These are phyloP conservation scores for Tetrax tetrax DNA, from an alignment of 2,113 vertebrate species.

Conservation along the genomic window DNA sequence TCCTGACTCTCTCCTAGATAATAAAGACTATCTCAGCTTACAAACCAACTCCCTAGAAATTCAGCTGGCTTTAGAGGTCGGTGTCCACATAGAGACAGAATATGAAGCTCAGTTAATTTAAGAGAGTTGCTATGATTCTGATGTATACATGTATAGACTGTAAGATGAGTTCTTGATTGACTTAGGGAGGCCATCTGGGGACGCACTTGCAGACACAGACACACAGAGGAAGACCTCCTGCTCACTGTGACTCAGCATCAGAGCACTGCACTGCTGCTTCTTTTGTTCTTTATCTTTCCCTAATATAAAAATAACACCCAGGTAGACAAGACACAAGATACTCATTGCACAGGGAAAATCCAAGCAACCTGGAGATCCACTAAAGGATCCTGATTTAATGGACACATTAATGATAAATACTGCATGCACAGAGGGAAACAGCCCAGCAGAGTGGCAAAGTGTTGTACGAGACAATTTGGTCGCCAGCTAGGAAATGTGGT, in stretches of 20 bases:
- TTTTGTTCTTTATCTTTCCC: background rate
- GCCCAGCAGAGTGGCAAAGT: background rate
- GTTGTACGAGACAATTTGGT: background rate
- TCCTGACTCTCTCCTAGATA: background rate
- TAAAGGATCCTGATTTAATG: background rate
- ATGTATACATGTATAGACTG: rapidly evolving
- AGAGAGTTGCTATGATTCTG: background rate
- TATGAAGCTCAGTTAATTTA: background rate
- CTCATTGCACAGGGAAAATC: background rate
- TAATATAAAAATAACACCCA: background rate
- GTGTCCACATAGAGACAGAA: background rate
- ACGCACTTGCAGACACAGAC: rapidly evolving
- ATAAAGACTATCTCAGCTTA: background rate
- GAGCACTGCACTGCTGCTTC: background rate
- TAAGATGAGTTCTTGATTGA: background rate
- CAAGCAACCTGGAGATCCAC: background rate
- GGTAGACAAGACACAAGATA: background rate
- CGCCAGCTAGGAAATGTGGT: background rate
- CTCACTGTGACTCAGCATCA: background rate
- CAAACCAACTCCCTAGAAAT: background rate
- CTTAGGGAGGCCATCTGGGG: background rate
- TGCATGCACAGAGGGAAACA: background rate
- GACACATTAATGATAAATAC: background rate
- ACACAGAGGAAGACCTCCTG: background rate
- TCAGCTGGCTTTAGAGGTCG: background rate